Conservation (phyloP, 1,140 invertebrate species). For the Tigriopus japonicus region DNA sequence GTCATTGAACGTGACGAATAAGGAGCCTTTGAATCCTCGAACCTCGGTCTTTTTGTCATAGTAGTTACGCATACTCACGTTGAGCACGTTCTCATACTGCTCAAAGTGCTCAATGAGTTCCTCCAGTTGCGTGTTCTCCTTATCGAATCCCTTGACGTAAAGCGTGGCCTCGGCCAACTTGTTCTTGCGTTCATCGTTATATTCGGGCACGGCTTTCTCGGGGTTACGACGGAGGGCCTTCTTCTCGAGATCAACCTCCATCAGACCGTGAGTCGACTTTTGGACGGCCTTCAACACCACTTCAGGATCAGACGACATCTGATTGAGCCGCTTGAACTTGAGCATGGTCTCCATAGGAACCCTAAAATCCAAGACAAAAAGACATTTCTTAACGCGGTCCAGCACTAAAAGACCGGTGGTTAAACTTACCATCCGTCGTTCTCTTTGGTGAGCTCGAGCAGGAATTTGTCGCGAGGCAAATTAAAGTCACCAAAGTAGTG, state of each 20-base stretch:
- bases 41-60: slow-evolving; percentile 37
- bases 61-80: slow-evolving; percentile 49
- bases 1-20: slow-evolving; percentile 61
- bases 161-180: slow-evolving; percentile 42
- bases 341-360: slow-evolving; percentile 57
- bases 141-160: slow-evolving; percentile 72
- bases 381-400: too few species aligned
- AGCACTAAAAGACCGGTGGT: too few species aligned
- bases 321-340: slow-evolving; percentile 65
- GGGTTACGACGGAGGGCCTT: slow-evolving; percentile 56
- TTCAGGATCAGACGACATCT: slow-evolving; percentile 42
- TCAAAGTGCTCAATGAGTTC: slow-evolving; percentile 51
- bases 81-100: slow-evolving; percentile 45
- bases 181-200: slow-evolving; percentile 48
- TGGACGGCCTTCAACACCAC: slow-evolving; percentile 50
- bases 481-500: slow-evolving; percentile 66
- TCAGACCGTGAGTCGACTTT: slow-evolving; percentile 45
- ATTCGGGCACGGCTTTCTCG: slow-evolving; percentile 53
- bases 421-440: slow-evolving; percentile 55
- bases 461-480: slow-evolving; percentile 65
- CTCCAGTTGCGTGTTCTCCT: slow-evolving; percentile 39
- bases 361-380: too few species aligned
- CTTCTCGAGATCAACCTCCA: slow-evolving; percentile 57
- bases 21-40: slow-evolving; percentile 61
- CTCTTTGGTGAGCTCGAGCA: slow-evolving; percentile 54